phyloP scores from a whole-genome alignment of 2,797 vertebrate genomes.

The Carcharodon carcharias region DNA sequence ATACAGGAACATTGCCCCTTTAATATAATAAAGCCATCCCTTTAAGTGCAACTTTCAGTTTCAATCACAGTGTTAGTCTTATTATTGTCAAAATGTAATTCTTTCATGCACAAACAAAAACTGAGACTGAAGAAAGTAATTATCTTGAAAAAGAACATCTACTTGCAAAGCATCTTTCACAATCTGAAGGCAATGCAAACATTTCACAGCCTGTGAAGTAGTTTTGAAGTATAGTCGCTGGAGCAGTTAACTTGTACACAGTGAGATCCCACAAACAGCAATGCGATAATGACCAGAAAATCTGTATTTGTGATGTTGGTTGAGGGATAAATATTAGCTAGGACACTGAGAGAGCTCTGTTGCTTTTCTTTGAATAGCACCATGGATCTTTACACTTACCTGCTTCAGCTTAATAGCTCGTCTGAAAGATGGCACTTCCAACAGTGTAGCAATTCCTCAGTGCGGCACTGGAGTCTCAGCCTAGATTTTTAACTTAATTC shows the following conservation, averaged over 20 bases:
- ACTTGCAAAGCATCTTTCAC: not conserved
- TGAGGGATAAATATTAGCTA: not conserved
- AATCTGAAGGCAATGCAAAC: not conserved
- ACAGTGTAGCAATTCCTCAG: not conserved
- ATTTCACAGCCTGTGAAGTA: not conserved
- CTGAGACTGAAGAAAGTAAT: not conserved
- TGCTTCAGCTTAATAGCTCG: not conserved
- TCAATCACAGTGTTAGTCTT: not conserved
- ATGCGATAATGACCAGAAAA: not conserved
- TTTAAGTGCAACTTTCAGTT: not conserved
- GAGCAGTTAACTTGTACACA: not conserved
- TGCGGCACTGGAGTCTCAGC: not conserved
- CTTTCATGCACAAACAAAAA: not conserved
- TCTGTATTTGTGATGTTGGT: not conserved
- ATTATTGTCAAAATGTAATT: not conserved
- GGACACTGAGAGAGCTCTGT: not conserved
- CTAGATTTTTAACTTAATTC: not conserved
- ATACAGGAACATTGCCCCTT: not conserved
- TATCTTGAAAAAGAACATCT: not conserved
- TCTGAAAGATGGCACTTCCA: not conserved
- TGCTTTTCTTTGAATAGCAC: not conserved
- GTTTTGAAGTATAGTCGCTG: not conserved
- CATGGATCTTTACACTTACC: not conserved
- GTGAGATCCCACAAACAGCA: not conserved
- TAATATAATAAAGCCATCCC: not conserved